phyloP scores from a whole-genome alignment of 2,797 vertebrate genomes.

The Poecilia picta region DNA sequence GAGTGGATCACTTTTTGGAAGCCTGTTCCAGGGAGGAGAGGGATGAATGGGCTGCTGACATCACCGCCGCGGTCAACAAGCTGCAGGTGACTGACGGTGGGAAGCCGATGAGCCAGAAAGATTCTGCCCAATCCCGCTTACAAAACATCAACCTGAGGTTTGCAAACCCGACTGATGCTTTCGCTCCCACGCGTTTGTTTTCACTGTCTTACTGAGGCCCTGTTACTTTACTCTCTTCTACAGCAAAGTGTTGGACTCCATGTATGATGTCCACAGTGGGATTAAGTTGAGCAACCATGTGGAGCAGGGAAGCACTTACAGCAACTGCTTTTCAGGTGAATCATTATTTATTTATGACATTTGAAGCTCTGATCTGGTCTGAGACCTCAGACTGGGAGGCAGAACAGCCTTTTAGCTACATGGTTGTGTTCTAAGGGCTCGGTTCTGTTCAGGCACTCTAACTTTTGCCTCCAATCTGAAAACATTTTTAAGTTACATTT shows the following conservation, averaged over 20 bases:
- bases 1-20: constrained; percentile 90
- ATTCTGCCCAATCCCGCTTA: constrained; percentile 47
- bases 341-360: not conserved
- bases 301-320: constrained; percentile 90
- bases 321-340: constrained; percentile 92
- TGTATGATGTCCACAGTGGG: constrained; percentile 88
- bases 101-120: constrained; percentile 6
- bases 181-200: not conserved
- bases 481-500: not conserved
- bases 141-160: constrained; percentile 89
- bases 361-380: not conserved
- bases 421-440: not conserved
- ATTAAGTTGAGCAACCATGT: constrained; percentile 86
- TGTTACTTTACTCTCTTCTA: not conserved
- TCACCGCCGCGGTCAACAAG: constrained; percentile 82
- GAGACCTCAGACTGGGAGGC: not conserved
- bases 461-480: not conserved
- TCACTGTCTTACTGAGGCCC: not conserved
- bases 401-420: not conserved
- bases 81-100: constrained; percentile 72
- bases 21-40: constrained; percentile 91
- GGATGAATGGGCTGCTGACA: constrained; percentile 90
- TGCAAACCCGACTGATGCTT: constrained; percentile 69
- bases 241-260: constrained; percentile 90
- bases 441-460: not conserved